Percentiles rank a stretch among this genome's conserved stretches.
These are phyloP conservation scores for Macropodus opercularis DNA, from an alignment of 2,797 vertebrate genomes.

Conservation along the genomic window DNA sequence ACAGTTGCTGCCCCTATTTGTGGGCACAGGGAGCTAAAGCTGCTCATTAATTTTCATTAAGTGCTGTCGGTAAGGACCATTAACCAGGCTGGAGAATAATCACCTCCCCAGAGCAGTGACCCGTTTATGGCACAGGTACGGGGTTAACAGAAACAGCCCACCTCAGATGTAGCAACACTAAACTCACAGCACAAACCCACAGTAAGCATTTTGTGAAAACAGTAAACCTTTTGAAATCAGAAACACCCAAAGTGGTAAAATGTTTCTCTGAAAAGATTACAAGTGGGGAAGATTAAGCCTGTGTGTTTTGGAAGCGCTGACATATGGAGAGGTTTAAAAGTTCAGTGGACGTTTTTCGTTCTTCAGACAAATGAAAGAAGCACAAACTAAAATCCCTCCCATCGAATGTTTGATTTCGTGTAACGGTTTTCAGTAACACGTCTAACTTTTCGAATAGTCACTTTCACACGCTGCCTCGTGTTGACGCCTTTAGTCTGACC, in stretches of 20 bases:
- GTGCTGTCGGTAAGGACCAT: slow-evolving; percentile 78
- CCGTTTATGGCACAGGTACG: slow-evolving; percentile 67
- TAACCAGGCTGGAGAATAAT: slow-evolving; percentile 76
- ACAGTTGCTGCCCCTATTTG: slow-evolving; percentile 57
- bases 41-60: slow-evolving; percentile 77
- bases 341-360: slow-evolving; percentile 16
- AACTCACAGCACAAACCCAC: slow-evolving; percentile 31
- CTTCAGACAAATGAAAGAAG: slow-evolving; percentile 28
- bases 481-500: slow-evolving; percentile 50
- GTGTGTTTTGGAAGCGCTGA: neutral
- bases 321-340: slow-evolving; percentile 25
- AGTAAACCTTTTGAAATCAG: slow-evolving; percentile 41
- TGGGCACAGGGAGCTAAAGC: slow-evolving; percentile 40
- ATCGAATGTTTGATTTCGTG: slow-evolving; percentile 12
- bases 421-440: slow-evolving; percentile 12
- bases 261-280: neutral
- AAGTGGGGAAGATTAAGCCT: neutral
- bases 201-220: slow-evolving; percentile 32
- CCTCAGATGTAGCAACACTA: slow-evolving; percentile 67
- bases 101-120: slow-evolving; percentile 72
- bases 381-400: slow-evolving; percentile 9
- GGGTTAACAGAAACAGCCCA: slow-evolving; percentile 80
- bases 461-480: slow-evolving; percentile 36
- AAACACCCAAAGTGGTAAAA: slow-evolving; percentile 7
- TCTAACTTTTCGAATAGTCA: slow-evolving; percentile 23